Evolutionary conservation across 2,888 invertebrate species (phyloP).

Genomic region (Phorcus lineatus): DNA sequence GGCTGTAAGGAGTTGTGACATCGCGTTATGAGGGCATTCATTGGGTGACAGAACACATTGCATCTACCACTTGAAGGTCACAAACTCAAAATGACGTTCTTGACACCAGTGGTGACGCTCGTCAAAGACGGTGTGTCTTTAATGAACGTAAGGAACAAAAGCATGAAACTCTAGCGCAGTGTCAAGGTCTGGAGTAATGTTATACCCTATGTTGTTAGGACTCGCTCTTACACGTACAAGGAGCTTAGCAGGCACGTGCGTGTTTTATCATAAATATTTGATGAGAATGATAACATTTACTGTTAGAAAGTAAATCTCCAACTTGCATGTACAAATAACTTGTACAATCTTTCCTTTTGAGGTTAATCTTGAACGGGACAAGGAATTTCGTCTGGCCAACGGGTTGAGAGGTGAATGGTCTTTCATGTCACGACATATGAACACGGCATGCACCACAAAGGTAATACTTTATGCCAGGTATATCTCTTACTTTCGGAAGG

Average conservation of each 20-base stretch:
- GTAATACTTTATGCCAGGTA: no score
- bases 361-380: no score
- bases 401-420: no score
- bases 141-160: background rate
- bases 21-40: background rate
- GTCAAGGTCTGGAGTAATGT: background rate
- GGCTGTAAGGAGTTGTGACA: background rate
- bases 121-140: background rate
- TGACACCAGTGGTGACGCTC: background rate
- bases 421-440: no score
- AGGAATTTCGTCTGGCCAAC: no score
- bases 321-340: no score
- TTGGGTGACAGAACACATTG: background rate
- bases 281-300: no score
- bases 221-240: constrained; percentile 1
- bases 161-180: background rate
- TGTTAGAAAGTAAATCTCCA: no score
- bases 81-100: background rate
- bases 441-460: no score
- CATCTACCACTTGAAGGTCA: background rate
- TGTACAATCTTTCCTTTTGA: no score
- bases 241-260: background rate
- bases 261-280: background rate
- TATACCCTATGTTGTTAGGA: background rate
- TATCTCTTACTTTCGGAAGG: no score